phyloP scores from a whole-genome alignment of 2,113 vertebrate genomes.

The Larimichthys polyactis region DNA sequence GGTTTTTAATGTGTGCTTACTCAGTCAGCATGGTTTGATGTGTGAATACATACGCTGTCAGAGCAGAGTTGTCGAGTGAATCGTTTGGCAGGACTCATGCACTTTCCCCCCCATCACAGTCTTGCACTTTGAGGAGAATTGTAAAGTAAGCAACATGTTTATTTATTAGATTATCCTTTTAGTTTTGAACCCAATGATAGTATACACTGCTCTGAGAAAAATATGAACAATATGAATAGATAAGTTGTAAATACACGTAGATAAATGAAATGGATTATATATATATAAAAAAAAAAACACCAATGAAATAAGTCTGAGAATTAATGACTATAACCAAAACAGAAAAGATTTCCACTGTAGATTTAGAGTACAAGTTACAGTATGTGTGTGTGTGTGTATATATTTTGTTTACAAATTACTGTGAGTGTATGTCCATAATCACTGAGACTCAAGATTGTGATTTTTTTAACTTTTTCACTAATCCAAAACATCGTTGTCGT shows the following conservation, averaged over 20 bases:
- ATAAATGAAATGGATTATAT: slow-evolving; percentile 50
- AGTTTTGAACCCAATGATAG: slow-evolving; percentile 23
- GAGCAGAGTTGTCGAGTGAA: slow-evolving; percentile 22
- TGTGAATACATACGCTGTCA: slow-evolving; percentile 33
- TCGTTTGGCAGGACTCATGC: slow-evolving; percentile 41
- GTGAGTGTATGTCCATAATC: slow-evolving; percentile 55
- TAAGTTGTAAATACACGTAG: slow-evolving; percentile 57
- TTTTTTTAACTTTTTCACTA: slow-evolving; percentile 61
- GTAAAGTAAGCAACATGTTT: slow-evolving; percentile 41
- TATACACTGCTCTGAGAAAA: slow-evolving; percentile 28
- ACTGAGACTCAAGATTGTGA: slow-evolving; percentile 73
- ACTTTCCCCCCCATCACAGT: slow-evolving; percentile 60
- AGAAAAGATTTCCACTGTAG: slow-evolving; percentile 58
- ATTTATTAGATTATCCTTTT: slow-evolving; percentile 46
- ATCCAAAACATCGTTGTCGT: slow-evolving; percentile 63
- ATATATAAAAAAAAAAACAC: slow-evolving; percentile 45
- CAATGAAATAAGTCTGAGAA: slow-evolving; percentile 45
- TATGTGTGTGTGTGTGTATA: slow-evolving; percentile 59
- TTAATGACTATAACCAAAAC: slow-evolving; percentile 61
- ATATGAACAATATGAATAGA: slow-evolving; percentile 18
- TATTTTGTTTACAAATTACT: slow-evolving; percentile 67
- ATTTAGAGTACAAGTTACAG: slow-evolving; percentile 45
- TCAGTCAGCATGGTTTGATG: slow-evolving; percentile 50
- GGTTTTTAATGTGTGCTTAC: slow-evolving; percentile 38
- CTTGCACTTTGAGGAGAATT: slow-evolving; percentile 71